Evolutionary conservation across 2,113 vertebrate genomes (phyloP), one percentile per base, ranked within the genome.

Genomic region (Caretta caretta): DNA sequence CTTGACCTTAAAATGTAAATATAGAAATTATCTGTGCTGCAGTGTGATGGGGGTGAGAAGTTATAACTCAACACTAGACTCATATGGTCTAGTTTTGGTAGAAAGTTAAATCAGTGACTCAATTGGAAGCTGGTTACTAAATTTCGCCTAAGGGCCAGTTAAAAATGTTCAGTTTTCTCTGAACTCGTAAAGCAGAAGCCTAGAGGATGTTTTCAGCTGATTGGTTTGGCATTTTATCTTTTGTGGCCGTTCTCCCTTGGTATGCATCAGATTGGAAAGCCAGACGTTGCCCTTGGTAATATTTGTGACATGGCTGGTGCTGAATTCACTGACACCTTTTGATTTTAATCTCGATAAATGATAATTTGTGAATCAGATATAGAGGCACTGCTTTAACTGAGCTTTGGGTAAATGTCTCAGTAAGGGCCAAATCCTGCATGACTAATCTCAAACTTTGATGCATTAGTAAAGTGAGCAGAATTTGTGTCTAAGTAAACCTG

Each of bases 251-350:
- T 94, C 53, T 84, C 48, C 50, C 46, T 92, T 90, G 65, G 51
- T 94, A 19, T 87, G 82, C 48, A n/a, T 24, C 2, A 31, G 91
- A 88, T 84, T 59, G 51, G 42, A 80, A 94, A 87, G 84, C 83
- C 83, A 51, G 29, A 48, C 81, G 62, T 90, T 87, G 75, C 69
- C 59, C 86, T 95, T 83, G 84, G 72, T 49, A 69, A 93, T 90
- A 95, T 93, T 96, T 95, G 93, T 96, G 94, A 42, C 11, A 31
- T 89, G 86, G 82, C 88, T 94, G 92, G 29, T 38, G 84, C 65
- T 62, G 7, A 84, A 51, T 78, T 76, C 9, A 84, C 54, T 38
- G 13, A 7, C 65, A 86, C 86, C 83, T 69, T 78, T 83, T 93
- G 27, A 35, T 87, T 86, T 54, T 49, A 42, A 57, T 83, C 93